Percentiles rank a stretch among this genome's conserved stretches.
Conservation (phyloP, 2,888 invertebrate species). For the Matsumyia berberina region DNA sequence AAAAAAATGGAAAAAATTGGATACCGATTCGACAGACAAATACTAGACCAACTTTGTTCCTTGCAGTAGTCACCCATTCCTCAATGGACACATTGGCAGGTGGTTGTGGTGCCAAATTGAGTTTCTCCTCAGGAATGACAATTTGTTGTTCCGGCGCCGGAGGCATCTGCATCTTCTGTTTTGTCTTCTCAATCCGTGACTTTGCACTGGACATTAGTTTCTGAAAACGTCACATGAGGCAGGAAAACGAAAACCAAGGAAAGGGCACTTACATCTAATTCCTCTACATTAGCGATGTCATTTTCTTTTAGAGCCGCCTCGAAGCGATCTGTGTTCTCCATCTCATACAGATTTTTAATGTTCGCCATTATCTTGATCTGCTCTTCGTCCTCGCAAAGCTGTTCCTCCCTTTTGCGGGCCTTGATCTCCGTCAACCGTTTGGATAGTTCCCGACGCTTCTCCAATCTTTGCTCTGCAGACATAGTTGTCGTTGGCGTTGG, state of each 20-base stretch:
- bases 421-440: conserved; percentile 94
- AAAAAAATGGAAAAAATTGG: not conserved
- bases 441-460: conserved; percentile 93
- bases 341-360: conserved; percentile 91
- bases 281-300: conserved; percentile 90
- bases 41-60: conserved; percentile 78
- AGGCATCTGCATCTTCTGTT: conserved; percentile 87
- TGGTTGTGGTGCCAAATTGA: conserved; percentile 80
- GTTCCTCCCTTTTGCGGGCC: conserved; percentile 93
- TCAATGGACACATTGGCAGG: conserved; percentile 80
- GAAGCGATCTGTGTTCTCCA: conserved; percentile 90
- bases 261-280: conserved; percentile 88
- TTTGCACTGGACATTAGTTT: conserved; percentile 77
- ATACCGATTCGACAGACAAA: not conserved
- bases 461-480: conserved; percentile 92
- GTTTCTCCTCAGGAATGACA: conserved; percentile 78
- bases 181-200: conserved; percentile 87
- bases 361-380: conserved; percentile 90
- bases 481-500: conserved; percentile 84
- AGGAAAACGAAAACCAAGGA: not conserved
- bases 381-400: conserved; percentile 94
- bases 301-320: conserved; percentile 90
- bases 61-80: conserved; percentile 81
- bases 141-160: conserved; percentile 49
- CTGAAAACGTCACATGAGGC: conserved; percentile 49